phyloP scores from a whole-genome alignment of 2,888 invertebrate species.

The Anodontia alba region DNA sequence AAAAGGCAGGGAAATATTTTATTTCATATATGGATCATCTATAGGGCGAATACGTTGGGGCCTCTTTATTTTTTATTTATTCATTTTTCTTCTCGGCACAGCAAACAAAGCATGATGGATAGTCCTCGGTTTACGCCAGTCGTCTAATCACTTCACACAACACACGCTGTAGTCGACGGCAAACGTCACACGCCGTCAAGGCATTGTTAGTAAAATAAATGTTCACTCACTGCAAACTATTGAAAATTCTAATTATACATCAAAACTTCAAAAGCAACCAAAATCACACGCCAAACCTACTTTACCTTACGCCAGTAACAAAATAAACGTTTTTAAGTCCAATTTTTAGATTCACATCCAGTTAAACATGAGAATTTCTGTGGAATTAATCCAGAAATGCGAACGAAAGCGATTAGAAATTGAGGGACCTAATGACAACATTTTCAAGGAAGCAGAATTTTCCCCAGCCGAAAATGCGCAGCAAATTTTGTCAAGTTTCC shows the following conservation, averaged over 20 bases:
- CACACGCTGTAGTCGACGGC: too few relatives aligned
- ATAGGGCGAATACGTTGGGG: background rate
- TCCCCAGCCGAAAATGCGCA: background rate
- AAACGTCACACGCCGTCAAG: too few relatives aligned
- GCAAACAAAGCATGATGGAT: background rate
- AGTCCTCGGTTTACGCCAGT: too few relatives aligned
- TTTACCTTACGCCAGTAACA: conserved; percentile 20
- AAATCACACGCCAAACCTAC: conserved; percentile 41
- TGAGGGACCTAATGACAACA: too few relatives aligned
- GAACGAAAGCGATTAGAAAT: too few relatives aligned
- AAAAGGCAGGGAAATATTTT: background rate
- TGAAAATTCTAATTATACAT: conserved; percentile 5
- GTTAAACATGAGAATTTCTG: too few relatives aligned
- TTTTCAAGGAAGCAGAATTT: background rate
- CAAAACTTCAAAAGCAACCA: conserved; percentile 32
- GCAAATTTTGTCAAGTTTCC: background rate
- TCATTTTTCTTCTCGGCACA: background rate
- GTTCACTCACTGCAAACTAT: conserved; percentile 1
- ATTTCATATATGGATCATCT: background rate
- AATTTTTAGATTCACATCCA: background rate
- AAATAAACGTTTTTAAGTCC: background rate
- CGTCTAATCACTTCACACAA: too few relatives aligned
- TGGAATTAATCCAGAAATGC: too few relatives aligned
- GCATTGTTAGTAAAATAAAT: conserved; percentile 4
- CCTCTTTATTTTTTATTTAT: background rate